phyloP scores from a whole-genome alignment of 2,888 invertebrate species.

The Rhopalosiphum nymphaeae region DNA sequence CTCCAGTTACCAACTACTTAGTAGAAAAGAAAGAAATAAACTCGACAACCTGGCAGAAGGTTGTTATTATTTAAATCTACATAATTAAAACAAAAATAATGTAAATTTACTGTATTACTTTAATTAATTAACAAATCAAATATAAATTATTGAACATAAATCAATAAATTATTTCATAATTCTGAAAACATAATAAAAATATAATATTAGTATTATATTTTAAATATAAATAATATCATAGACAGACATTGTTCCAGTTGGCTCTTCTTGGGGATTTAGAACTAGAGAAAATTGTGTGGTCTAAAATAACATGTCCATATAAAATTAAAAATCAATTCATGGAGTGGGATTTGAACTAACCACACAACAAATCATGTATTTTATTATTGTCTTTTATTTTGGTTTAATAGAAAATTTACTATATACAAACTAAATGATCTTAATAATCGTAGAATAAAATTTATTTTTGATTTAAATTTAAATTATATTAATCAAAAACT shows the following conservation, averaged over 20 bases:
- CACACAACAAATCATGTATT: no score
- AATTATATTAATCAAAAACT: not conserved
- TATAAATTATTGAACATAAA: not conserved
- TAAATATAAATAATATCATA: not conserved
- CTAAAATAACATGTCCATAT: not conserved
- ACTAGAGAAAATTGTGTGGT: not conserved
- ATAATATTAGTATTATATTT: not conserved
- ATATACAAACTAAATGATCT: not conserved
- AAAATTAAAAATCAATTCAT: no score
- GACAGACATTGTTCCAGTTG: not conserved
- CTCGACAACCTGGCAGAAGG: slow-evolving; percentile 85
- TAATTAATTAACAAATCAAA: not conserved
- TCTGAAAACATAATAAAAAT: not conserved
- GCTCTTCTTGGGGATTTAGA: not conserved
- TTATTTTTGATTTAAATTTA: not conserved
- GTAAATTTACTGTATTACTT: not conserved
- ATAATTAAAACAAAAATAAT: not conserved
- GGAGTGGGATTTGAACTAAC: no score
- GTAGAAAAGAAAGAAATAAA: slow-evolving; percentile 93
- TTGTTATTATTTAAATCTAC: slow-evolving; percentile 63
- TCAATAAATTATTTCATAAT: no score
- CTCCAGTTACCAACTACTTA: slow-evolving; percentile 94
- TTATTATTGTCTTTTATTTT: no score
- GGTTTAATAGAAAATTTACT: no score
- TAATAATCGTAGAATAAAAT: not conserved